These are phyloP conservation scores for Mesorhabditis sp. DNA, from an alignment of 2,888 invertebrate species.

Conservation along the genomic window DNA sequence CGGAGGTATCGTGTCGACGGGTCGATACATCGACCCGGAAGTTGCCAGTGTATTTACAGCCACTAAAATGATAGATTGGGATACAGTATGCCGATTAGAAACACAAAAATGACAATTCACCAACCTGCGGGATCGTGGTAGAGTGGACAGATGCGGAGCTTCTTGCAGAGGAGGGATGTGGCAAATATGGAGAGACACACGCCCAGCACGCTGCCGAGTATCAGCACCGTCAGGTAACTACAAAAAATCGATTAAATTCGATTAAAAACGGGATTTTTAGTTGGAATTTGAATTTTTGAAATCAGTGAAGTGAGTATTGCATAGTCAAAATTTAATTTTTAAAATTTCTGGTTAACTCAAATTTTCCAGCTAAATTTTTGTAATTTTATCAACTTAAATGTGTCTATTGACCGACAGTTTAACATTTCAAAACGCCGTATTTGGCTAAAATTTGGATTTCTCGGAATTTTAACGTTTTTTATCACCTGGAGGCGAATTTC, in stretches of 20 bases:
- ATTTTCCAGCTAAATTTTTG: too few species aligned
- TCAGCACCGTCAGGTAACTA: constrained; percentile 34
- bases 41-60: constrained; percentile 15
- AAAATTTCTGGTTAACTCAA: too few species aligned
- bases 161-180: constrained; percentile 29
- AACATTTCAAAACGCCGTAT: too few species aligned
- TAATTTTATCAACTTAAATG: too few species aligned
- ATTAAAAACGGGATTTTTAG: not conserved
- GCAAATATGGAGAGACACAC: constrained; percentile 21
- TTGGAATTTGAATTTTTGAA: too few species aligned
- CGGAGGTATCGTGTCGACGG: constrained; percentile 36
- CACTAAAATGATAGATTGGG: constrained; percentile 14
- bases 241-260: constrained; percentile 12
- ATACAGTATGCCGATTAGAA: too few species aligned
- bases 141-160: constrained; percentile 31
- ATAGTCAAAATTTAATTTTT: too few species aligned
- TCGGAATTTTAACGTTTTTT: too few species aligned
- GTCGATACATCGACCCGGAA: constrained; percentile 28
- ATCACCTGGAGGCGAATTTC: too few species aligned
- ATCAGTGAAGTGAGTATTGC: too few species aligned
- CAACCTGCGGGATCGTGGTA: constrained; percentile 24
- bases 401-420: too few species aligned
- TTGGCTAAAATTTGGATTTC: too few species aligned
- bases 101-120: not conserved
- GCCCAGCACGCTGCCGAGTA: constrained; percentile 22